These are phyloP conservation scores for Gymnodraco acuticeps DNA, from an alignment of 2,797 vertebrate species.

Conservation along the genomic window DNA sequence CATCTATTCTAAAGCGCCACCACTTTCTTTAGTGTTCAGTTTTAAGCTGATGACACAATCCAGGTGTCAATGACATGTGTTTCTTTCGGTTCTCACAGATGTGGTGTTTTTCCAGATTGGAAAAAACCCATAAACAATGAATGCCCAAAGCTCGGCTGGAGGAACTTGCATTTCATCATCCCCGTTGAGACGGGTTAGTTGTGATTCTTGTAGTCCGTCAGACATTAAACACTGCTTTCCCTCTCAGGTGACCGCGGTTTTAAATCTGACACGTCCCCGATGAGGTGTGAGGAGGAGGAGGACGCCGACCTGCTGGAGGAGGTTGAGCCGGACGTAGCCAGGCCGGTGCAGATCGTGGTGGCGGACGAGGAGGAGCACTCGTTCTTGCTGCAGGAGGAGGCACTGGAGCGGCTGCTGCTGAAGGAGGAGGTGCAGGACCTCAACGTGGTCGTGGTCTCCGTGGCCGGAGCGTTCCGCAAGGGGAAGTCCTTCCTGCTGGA, in stretches of 20 bases:
- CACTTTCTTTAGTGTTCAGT: neutral
- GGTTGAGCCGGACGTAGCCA: conserved; percentile 17
- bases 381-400: conserved; percentile 91
- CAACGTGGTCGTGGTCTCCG: conserved; percentile 86
- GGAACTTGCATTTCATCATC: neutral
- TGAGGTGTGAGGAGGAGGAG: conserved; percentile 23
- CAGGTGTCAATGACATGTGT: neutral
- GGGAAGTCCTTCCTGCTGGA: conserved; percentile 98
- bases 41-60: neutral
- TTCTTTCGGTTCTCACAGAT: neutral
- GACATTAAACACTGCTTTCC: neutral
- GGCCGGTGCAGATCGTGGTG: conserved; percentile 93
- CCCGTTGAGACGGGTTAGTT: no score
- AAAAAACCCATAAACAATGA: neutral
- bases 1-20: neutral
- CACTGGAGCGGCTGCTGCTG: conserved; percentile 92
- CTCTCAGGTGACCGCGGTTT: conserved; percentile 53
- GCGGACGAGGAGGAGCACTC: conserved; percentile 93
- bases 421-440: conserved; percentile 94
- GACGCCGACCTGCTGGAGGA: conserved; percentile 14
- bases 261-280: conserved; percentile 29
- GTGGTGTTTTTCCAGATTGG: neutral
- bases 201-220: neutral
- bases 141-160: neutral
- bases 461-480: conserved; percentile 97